Base-by-base conservation (phyloP, 2,797 vertebrate species). In the Melanogrammus aeglefinus region DNA sequence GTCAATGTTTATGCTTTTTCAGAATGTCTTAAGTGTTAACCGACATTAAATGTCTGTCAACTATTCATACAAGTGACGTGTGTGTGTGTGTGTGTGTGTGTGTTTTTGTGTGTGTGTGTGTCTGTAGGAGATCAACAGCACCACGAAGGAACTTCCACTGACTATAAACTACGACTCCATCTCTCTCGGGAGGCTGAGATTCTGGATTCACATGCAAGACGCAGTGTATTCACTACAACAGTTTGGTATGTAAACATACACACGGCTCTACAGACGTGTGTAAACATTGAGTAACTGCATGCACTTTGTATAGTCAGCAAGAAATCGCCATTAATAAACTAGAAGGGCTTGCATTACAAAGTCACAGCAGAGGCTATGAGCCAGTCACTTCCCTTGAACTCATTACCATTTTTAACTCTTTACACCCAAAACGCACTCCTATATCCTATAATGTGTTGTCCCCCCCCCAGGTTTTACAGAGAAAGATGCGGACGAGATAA, bases 141-240 rank as follows among this genome's bases (percentile, higher is more conserved):
- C 96, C 73, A 95, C 94, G 73, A 90, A 86, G 0, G 96, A 97
- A 83, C 94, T 99, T 74, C 97, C 97, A 18, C 95, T 99, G 78
- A 97, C 95, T 24, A 95, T 99, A 85, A 94, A 94, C 0, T 99
- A 99, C 2, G 96, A 98, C 88, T 95, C 95, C 87, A 99, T 99
- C 89, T 98, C 97, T 6, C 93, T 99, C 86, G 97, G 98, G 36
- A 96, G 96, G 81, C 95, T 99, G 5, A 88, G 98, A 41, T 97
- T 99, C 92, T 99, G 98, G 98, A 98, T 98, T 88, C 98, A 99
- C 89, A 99, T 99, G 98, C 98, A 99, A 91, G 98, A 99, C 0
- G 98, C 98, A 0, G 96, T 99, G 29, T 96, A 94, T 82, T 97
- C 98, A 3, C 92, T 99, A 75, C 97, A 98, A 84, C 97, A 98